Evolutionary conservation across 1,140 invertebrate genomes (phyloP).

Genomic region (Drosophila sproati): DNA sequence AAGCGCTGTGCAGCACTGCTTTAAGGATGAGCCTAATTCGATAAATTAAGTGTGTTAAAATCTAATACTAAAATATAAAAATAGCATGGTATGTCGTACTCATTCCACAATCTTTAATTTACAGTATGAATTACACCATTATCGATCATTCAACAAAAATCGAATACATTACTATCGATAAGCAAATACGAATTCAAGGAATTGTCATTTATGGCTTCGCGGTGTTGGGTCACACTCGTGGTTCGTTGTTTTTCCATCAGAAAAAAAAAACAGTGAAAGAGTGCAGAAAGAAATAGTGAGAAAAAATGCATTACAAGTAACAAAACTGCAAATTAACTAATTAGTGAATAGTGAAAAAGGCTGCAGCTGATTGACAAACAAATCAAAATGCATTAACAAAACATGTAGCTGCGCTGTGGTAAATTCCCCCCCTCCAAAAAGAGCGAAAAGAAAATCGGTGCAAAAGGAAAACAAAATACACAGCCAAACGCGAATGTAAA

Average conservation of each 20-base stretch:
- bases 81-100: too few species aligned
- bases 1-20: slow-evolving; percentile 19
- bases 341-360: not conserved
- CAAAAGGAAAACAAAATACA: slow-evolving; percentile 68
- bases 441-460: slow-evolving; percentile 62
- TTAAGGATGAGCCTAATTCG: not conserved
- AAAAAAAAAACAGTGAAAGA: slow-evolving; percentile 45
- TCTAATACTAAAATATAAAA: too few species aligned
- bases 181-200: not conserved
- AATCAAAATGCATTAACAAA: slow-evolving; percentile 26
- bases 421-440: not conserved
- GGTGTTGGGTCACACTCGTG: slow-evolving; percentile 30
- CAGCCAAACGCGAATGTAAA: slow-evolving; percentile 70
- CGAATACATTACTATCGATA: slow-evolving; percentile 11
- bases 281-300: slow-evolving; percentile 25
- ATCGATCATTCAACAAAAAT: slow-evolving; percentile 1
- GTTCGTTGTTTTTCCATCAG: slow-evolving; percentile 49
- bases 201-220: slow-evolving; percentile 29
- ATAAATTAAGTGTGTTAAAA: too few species aligned
- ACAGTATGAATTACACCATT: not conserved
- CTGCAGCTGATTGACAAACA: slow-evolving; percentile 16
- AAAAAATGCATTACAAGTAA: slow-evolving; percentile 42
- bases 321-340: slow-evolving; percentile 10
- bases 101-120: not conserved
- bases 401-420: slow-evolving; percentile 35